Evolutionary conservation across 2,113 vertebrate species (phyloP).

Genomic region (Andinoacara biseriatus): DNA sequence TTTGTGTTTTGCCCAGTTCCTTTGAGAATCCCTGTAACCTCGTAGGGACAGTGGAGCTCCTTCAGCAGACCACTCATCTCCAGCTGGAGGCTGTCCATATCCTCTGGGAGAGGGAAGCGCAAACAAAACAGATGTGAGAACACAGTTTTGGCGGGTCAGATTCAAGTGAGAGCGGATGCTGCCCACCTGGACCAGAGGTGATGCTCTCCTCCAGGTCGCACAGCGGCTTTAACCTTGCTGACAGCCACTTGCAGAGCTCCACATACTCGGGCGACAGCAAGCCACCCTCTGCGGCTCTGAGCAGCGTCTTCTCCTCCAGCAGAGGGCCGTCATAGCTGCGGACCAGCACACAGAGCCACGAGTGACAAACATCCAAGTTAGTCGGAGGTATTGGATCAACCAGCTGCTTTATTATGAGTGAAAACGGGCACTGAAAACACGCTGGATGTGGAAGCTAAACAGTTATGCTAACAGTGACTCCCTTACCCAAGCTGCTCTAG

Average conservation of each 20-base stretch:
- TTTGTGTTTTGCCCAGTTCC: slow-evolving; percentile 80
- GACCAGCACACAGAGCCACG: background rate
- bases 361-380: background rate
- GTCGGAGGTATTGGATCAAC: background rate
- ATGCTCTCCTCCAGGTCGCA: slow-evolving; percentile 87
- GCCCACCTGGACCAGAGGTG: slow-evolving; percentile 75
- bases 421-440: background rate
- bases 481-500: slow-evolving; percentile 79
- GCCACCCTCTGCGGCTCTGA: slow-evolving; percentile 84
- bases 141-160: background rate
- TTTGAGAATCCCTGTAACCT: slow-evolving; percentile 84
- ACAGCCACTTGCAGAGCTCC: slow-evolving; percentile 89
- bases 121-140: background rate
- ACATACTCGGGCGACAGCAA: slow-evolving; percentile 87
- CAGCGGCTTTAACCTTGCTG: slow-evolving; percentile 83
- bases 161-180: background rate
- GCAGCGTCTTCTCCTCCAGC: slow-evolving; percentile 85
- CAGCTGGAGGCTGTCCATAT: slow-evolving; percentile 85
- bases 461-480: background rate
- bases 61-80: slow-evolving; percentile 91
- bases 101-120: slow-evolving; percentile 68
- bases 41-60: slow-evolving; percentile 89
- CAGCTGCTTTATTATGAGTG: background rate
- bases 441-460: background rate
- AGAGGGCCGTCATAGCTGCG: slow-evolving; percentile 88